Percentiles rank a stretch among this genome's conserved stretches.
Evolutionary conservation across 2,888 invertebrate species (phyloP).

Genomic region (Molanna angustata): DNA sequence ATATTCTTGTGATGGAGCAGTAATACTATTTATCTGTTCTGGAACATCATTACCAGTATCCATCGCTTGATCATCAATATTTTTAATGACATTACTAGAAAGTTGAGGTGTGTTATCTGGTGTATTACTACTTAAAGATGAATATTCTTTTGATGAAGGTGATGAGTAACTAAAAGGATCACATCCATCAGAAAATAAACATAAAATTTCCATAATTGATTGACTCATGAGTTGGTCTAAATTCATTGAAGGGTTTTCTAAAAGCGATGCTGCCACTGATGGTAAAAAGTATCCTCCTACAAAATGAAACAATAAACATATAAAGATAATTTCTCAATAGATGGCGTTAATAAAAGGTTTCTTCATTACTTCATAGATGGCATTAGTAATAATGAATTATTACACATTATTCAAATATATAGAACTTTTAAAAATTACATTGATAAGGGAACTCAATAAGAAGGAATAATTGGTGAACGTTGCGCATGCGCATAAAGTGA

Average conservation of each 20-base stretch:
- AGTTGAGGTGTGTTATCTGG: not conserved
- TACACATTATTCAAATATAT: too few relatives aligned
- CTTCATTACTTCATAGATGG: too few relatives aligned
- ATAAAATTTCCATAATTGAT: constrained; percentile 64
- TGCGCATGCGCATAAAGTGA: too few relatives aligned
- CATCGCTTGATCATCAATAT: not conserved
- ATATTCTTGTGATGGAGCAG: not conserved
- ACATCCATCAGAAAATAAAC: constrained; percentile 55
- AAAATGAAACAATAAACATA: too few relatives aligned
- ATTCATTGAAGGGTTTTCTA: constrained; percentile 52
- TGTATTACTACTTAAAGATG: not conserved
- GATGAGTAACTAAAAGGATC: constrained; percentile 52
- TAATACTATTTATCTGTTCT: not conserved
- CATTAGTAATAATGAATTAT: too few relatives aligned
- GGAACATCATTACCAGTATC: not conserved
- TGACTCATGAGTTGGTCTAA: constrained; percentile 60
- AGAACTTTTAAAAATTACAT: too few relatives aligned
- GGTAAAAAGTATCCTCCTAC: constrained; percentile 56
- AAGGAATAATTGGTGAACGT: too few relatives aligned
- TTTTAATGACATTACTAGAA: not conserved
- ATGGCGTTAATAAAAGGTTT: too few relatives aligned
- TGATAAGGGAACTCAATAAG: too few relatives aligned
- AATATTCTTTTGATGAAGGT: too few relatives aligned
- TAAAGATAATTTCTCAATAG: too few relatives aligned
- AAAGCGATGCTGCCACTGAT: constrained; percentile 54